These are phyloP conservation scores for Automeris io DNA, from an alignment of 2,888 invertebrate species.

Conservation along the genomic window DNA sequence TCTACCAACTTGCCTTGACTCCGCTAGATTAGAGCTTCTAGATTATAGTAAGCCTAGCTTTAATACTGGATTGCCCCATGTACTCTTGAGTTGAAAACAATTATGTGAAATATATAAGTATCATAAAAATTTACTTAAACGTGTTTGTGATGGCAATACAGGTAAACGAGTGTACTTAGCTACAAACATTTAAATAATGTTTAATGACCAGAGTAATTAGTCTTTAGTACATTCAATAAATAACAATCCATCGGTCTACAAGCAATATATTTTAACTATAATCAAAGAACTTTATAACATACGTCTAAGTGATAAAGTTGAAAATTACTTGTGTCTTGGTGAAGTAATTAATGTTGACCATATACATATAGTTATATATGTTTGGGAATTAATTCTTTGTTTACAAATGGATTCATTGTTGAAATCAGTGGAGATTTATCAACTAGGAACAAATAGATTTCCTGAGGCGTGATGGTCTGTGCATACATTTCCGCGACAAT, in stretches of 20 bases:
- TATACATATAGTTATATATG: conserved; percentile 13
- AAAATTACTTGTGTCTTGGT: conserved; percentile 3
- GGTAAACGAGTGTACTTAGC: conserved; percentile 1
- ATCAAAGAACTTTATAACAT: not conserved
- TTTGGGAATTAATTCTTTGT: conserved; percentile 16
- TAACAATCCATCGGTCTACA: conserved; percentile 5
- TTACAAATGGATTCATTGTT: conserved; percentile 5
- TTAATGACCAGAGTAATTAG: conserved; percentile 3
- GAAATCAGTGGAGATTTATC: conserved; percentile 1
- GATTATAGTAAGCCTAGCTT: no score
- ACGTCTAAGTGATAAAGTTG: not conserved
- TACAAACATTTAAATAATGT: conserved; percentile 2
- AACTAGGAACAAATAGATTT: not conserved
- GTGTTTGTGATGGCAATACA: not conserved
- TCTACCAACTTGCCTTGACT: no score
- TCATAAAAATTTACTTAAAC: not conserved
- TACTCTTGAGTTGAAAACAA: not conserved
- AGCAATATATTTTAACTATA: conserved; percentile 1
- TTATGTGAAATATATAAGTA: not conserved
- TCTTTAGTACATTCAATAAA: conserved; percentile 13
- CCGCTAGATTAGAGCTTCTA: no score
- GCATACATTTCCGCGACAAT: not conserved
- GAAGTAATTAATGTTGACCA: not conserved
- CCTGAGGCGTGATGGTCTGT: conserved; percentile 3
- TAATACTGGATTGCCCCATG: no score